Evolutionary conservation across 1,140 invertebrate genomes (phyloP).

Genomic region (Drosophila orena): DNA sequence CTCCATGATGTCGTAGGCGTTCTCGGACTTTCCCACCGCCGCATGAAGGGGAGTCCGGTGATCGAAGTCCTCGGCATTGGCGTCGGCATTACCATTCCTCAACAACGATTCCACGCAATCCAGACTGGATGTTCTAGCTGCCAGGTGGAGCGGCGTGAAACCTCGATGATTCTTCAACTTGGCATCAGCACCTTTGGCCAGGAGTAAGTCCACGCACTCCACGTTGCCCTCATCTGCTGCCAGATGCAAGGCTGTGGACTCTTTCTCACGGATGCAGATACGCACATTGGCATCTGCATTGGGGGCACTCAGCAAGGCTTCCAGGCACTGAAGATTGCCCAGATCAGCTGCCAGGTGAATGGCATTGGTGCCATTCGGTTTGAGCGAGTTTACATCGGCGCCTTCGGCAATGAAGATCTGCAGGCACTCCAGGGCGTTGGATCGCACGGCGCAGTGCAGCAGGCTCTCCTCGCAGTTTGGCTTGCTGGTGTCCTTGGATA

Average conservation of each 20-base stretch:
- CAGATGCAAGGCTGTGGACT: conserved; percentile 91
- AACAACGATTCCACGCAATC: conserved; percentile 92
- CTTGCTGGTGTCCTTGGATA: conserved; percentile 86
- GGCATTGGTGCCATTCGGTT: conserved; percentile 90
- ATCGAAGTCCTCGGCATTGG: conserved; percentile 91
- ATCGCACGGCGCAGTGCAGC: conserved; percentile 91
- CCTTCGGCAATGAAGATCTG: conserved; percentile 90
- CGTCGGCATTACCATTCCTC: conserved; percentile 89
- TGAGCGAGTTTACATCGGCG: conserved; percentile 88
- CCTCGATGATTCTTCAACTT: conserved; percentile 90
- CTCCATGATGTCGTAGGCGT: conserved; percentile 91
- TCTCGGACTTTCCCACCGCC: conserved; percentile 90
- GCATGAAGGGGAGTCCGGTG: conserved; percentile 91
- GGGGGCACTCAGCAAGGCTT: conserved; percentile 89
- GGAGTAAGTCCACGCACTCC: conserved; percentile 89
- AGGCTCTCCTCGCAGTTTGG: conserved; percentile 90
- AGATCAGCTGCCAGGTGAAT: conserved; percentile 92
- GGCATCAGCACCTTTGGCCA: conserved; percentile 90
- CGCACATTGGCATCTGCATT: conserved; percentile 87
- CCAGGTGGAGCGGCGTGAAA: conserved; percentile 92
- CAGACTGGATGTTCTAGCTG: conserved; percentile 90
- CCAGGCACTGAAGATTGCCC: conserved; percentile 89
- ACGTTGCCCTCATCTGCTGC: conserved; percentile 92
- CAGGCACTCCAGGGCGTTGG: conserved; percentile 90
- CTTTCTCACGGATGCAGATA: conserved; percentile 88